phyloP scores from a whole-genome alignment of 2,113 vertebrate species.

The Tyrannus savana region DNA sequence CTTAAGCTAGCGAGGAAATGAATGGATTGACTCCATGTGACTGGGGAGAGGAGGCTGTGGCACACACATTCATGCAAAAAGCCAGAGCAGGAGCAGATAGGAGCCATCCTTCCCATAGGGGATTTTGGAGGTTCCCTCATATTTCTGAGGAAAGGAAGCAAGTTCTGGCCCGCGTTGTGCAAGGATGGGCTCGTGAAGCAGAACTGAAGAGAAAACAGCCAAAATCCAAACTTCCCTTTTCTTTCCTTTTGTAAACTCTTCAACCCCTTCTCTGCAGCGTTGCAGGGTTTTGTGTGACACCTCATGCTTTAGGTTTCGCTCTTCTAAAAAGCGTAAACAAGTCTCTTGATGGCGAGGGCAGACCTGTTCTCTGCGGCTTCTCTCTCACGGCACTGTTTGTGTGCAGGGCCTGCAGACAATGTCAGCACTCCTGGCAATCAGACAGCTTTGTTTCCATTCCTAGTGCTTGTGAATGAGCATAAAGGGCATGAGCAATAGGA shows the following conservation, averaged over 20 bases:
- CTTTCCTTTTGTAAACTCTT: not conserved
- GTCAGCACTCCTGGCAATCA: not conserved
- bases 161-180: not conserved
- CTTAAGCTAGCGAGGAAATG: not conserved
- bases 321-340: not conserved
- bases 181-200: not conserved
- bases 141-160: not conserved
- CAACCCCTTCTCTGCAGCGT: not conserved
- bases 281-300: not conserved
- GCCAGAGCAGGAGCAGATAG: not conserved
- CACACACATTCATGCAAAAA: fast-evolving
- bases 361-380: not conserved
- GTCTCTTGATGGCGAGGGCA: not conserved
- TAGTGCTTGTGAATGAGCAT: not conserved
- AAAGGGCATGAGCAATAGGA: not conserved
- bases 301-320: not conserved
- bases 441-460: not conserved
- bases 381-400: not conserved
- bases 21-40: not conserved
- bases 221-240: not conserved
- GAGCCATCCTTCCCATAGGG: fast-evolving
- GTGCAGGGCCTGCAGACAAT: not conserved
- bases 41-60: not conserved
- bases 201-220: not conserved
- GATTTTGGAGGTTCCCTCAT: not conserved